Conservation (phyloP, 2,113 vertebrate genomes). For the Prionailurus bengalensis region DNA sequence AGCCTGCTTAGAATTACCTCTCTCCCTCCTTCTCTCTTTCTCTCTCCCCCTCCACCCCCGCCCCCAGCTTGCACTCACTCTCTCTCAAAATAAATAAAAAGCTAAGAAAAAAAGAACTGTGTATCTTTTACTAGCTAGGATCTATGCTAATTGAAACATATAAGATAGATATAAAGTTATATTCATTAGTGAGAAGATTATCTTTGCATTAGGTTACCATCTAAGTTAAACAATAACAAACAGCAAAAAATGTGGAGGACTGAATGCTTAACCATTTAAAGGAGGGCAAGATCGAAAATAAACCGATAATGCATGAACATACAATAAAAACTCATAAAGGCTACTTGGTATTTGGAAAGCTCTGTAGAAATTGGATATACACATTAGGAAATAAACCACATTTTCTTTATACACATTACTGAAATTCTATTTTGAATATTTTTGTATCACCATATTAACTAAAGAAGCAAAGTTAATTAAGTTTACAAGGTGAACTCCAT, state of each 20-base stretch:
- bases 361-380: slow-evolving; percentile 45
- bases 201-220: background rate
- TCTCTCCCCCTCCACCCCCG: too few species aligned
- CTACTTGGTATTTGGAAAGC: slow-evolving; percentile 52
- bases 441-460: slow-evolving; percentile 66
- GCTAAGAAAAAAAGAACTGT: background rate
- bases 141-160: background rate
- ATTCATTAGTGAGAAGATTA: background rate
- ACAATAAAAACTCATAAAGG: slow-evolving; percentile 35
- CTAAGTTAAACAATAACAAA: background rate
- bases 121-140: background rate
- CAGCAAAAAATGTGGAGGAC: background rate
- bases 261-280: background rate
- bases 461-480: slow-evolving; percentile 84
- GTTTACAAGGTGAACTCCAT: slow-evolving; percentile 78
- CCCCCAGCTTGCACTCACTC: too few species aligned
- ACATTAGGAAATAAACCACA: slow-evolving; percentile 71
- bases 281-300: background rate
- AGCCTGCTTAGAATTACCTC: too few species aligned
- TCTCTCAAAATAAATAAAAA: too few species aligned
- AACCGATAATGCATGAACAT: background rate
- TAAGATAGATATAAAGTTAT: background rate
- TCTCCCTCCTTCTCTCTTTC: too few species aligned
- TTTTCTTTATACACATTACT: slow-evolving; percentile 77
- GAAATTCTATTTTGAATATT: slow-evolving; percentile 81